Evolutionary conservation across 2,113 vertebrate species (phyloP).

Genomic region (Bufo bufo): DNA sequence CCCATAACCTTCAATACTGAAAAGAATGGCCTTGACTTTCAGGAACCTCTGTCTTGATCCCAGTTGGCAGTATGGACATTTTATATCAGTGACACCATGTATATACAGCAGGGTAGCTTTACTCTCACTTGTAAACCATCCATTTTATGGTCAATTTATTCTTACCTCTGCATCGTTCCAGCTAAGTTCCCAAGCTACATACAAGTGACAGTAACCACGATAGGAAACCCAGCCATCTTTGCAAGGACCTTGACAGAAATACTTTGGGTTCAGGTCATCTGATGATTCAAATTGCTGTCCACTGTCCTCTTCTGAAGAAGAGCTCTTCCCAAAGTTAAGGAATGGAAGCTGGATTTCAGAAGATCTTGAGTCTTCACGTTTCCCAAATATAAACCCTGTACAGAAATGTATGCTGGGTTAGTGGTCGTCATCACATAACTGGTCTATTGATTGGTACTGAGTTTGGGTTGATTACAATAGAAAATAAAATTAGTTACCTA

Average conservation of each 20-base stretch:
- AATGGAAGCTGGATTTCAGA: constrained; percentile 20
- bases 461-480: not conserved
- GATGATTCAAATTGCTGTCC: not conserved
- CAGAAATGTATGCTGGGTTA: not conserved
- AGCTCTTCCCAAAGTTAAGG: not conserved
- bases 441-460: not conserved
- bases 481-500: not conserved
- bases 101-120: too few species aligned
- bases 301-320: not conserved
- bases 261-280: not conserved
- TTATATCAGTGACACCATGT: too few species aligned
- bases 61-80: too few species aligned
- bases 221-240: constrained; percentile 49
- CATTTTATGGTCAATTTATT: not conserved
- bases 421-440: not conserved
- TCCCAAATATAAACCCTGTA: constrained; percentile 12
- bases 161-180: constrained; percentile 34
- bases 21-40: too few species aligned
- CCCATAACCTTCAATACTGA: too few species aligned
- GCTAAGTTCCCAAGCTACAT: constrained; percentile 10
- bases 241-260: constrained; percentile 53
- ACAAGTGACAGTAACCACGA: constrained; percentile 12
- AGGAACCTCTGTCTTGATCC: too few species aligned
- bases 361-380: not conserved
- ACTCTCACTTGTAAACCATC: too few species aligned